Percentiles rank a stretch among this genome's conserved stretches.
Conservation (phyloP, 2,888 invertebrate species). For the Nipponacmea schrenckii region DNA sequence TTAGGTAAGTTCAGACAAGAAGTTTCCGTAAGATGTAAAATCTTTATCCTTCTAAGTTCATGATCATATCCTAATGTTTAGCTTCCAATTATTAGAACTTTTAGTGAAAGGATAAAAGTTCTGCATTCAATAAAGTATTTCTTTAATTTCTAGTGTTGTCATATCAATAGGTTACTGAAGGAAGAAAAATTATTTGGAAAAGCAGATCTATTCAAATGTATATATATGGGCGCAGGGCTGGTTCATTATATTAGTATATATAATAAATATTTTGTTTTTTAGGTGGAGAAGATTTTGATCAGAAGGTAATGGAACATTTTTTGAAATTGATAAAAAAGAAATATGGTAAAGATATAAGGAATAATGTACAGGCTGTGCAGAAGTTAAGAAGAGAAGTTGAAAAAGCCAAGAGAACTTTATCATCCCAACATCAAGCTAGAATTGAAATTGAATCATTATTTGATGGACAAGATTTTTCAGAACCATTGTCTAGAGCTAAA, state of each 20-base stretch:
- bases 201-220: too few relatives aligned
- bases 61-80: too few relatives aligned
- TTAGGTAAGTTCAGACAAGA: constrained; percentile 72
- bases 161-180: too few relatives aligned
- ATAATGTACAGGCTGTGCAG: constrained; percentile 91
- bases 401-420: constrained; percentile 95
- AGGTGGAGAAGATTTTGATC: constrained; percentile 98
- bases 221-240: too few relatives aligned
- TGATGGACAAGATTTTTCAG: constrained; percentile 98
- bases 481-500: constrained; percentile 96
- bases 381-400: constrained; percentile 96
- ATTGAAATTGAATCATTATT: constrained; percentile 99
- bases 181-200: too few relatives aligned
- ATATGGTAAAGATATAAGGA: constrained; percentile 95
- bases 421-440: constrained; percentile 92
- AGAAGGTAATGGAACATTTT: constrained; percentile 98
- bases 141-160: too few relatives aligned
- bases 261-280: constrained; percentile 5
- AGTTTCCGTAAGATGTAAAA: neutral
- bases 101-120: too few relatives aligned
- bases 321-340: constrained; percentile 98
- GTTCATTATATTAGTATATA: too few relatives aligned
- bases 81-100: too few relatives aligned
- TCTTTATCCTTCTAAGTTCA: too few relatives aligned
- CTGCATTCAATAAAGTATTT: too few relatives aligned